Conservation (phyloP, 2,797 vertebrate genomes). For the Sylvia borin region DNA sequence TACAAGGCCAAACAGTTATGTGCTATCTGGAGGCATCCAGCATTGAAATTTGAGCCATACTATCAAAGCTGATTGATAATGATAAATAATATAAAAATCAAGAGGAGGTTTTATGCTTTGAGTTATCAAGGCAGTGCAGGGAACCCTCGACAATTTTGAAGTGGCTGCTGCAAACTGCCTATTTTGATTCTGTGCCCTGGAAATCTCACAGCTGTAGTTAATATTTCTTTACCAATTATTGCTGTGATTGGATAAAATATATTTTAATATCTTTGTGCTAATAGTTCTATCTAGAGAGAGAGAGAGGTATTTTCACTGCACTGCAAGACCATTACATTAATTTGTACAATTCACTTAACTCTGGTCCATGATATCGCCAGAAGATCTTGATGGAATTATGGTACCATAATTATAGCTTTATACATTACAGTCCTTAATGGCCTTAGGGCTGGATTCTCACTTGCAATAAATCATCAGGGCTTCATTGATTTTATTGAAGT, state of each 20-base stretch:
- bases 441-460: slow-evolving; percentile 33
- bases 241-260: slow-evolving; percentile 20
- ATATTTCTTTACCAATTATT: slow-evolving; percentile 38
- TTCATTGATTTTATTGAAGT: slow-evolving; percentile 50
- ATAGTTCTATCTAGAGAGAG: not conserved
- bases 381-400: slow-evolving; percentile 60
- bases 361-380: slow-evolving; percentile 17
- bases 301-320: not conserved
- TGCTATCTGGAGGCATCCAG: not conserved
- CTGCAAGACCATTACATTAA: slow-evolving; percentile 30
- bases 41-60: not conserved
- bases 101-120: not conserved
- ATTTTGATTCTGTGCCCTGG: not conserved
- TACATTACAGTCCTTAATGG: slow-evolving; percentile 54
- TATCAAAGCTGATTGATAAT: not conserved
- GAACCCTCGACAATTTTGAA: not conserved
- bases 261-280: slow-evolving; percentile 37
- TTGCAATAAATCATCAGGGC: slow-evolving; percentile 52
- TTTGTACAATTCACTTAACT: slow-evolving; percentile 64
- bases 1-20: not conserved
- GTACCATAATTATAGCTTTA: slow-evolving; percentile 56
- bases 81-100: not conserved
- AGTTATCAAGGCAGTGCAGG: not conserved
- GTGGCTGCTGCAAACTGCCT: not conserved
- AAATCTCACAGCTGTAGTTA: not conserved